Conservation (phyloP, 2,113 vertebrate genomes). For the Cathartes aura region DNA sequence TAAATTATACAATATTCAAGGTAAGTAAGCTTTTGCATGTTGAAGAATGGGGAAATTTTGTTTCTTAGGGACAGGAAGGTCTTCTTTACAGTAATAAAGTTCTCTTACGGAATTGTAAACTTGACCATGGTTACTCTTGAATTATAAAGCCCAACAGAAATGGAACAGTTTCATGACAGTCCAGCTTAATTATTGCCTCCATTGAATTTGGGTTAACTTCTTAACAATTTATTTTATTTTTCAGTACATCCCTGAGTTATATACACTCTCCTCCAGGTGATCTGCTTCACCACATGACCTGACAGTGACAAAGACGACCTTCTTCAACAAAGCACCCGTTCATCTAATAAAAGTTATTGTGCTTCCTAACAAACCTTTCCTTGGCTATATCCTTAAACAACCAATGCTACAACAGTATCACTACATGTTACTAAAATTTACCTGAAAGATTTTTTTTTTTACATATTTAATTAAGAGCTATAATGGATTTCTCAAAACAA, state of each 20-base stretch:
- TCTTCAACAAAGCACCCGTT: neutral
- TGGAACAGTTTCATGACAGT: neutral
- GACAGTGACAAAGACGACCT: neutral
- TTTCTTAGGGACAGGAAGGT: neutral
- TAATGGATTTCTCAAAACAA: neutral
- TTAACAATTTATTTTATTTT: neutral
- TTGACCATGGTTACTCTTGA: neutral
- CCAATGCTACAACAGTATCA: neutral
- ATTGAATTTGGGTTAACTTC: neutral
- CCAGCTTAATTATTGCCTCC: neutral
- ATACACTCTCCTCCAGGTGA: neutral
- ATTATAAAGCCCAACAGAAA: neutral
- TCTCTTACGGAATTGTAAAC: neutral
- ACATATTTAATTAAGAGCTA: neutral
- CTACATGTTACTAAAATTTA: neutral
- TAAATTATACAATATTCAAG: neutral
- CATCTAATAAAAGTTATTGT: neutral
- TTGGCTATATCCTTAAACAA: neutral
- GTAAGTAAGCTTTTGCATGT: neutral
- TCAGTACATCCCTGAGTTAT: neutral
- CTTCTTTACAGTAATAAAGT: neutral
- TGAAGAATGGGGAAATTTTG: neutral
- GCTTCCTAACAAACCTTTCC: neutral
- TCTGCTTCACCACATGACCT: neutral
- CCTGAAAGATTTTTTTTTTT: neutral